Base-by-base conservation (phyloP, 2,113 vertebrate genomes). In the Pseudopodoces humilis region DNA sequence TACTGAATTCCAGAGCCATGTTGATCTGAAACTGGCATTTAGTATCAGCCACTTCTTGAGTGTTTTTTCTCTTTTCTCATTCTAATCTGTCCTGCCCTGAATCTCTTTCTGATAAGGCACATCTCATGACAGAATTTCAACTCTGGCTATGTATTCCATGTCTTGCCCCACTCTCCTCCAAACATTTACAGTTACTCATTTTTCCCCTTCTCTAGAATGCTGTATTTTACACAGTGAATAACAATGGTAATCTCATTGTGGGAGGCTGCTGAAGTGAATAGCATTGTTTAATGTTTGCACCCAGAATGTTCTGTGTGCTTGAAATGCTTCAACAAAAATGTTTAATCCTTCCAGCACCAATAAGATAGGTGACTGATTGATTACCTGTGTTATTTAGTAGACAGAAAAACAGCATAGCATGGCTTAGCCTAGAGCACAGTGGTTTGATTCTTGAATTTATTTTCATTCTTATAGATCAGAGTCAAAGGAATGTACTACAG, bases 361-460 rank as follows among this genome's bases (percentile, higher is more conserved):
- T 39, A 21, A 77, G 53, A 24, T 14, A 14, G 31, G 18, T 64
- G 21, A 58, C 41, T 64, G 60, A 60, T 47, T 44, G 22, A 60
- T 69, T 37, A 37, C 37, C 37, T 80, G 18, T 80, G 33, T 85
- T 68, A 65, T 27, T 83, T 27, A 49, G 37, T 41, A 77, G 33
- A 24, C 6, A 33, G 63, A 33, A 68, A 70, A 83, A 19, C 19
- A 43, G 65, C 4, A 2, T 70, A 68, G 65, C 35, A 16, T 24
- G 52, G 31, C 70, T 37, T 59, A 72, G 62, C 41, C 33, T 63
- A 65, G 53, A 94, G 71, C 31, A 62, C 55, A n/a, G 35, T 81
- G 44, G 55, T 88, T 94, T 94, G 91, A 86, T 86, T 91, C 46
- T 68, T 89, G 31, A 77, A 58, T 79, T 92, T 95, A 78, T 91